Evolutionary conservation across 2,113 vertebrate genomes (phyloP).

Genomic region (Narcine bancroftii): DNA sequence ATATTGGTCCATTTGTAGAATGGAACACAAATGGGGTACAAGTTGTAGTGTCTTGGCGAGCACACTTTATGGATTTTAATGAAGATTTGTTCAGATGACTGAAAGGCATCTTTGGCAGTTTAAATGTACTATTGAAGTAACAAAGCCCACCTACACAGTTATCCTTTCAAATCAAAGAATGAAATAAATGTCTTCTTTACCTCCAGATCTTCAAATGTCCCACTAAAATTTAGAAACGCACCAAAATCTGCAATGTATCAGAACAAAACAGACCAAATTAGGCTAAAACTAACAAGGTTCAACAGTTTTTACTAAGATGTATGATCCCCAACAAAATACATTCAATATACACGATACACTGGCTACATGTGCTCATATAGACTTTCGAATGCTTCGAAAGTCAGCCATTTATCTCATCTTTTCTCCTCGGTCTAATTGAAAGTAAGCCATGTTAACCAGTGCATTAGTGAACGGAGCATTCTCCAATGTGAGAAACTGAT

Average conservation of each 20-base stretch:
- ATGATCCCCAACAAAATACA: not conserved
- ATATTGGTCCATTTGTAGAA: not conserved
- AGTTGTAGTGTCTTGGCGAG: not conserved
- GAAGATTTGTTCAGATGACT: not conserved
- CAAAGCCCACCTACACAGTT: not conserved
- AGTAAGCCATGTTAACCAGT: not conserved
- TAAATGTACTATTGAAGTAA: not conserved
- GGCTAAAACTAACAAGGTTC: not conserved
- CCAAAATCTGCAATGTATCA: constrained; percentile 62
- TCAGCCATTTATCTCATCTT: not conserved
- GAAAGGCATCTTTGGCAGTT: not conserved
- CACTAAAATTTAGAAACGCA: constrained; percentile 59
- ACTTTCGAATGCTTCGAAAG: not conserved
- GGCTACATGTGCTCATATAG: not conserved
- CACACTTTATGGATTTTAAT: not conserved
- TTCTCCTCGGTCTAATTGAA: not conserved
- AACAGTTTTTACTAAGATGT: not conserved
- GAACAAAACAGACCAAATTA: constrained; percentile 44
- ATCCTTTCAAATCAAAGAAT: not conserved
- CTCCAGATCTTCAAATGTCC: constrained; percentile 43
- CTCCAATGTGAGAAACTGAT: not conserved
- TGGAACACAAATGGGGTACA: not conserved
- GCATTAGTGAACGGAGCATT: not conserved
- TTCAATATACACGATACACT: not conserved
- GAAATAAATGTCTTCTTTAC: constrained; percentile 5